Evolutionary conservation across 2,888 invertebrate genomes (phyloP), one percentile per base, ranked within the genome.

Genomic region (Drosophila vallismaia): DNA sequence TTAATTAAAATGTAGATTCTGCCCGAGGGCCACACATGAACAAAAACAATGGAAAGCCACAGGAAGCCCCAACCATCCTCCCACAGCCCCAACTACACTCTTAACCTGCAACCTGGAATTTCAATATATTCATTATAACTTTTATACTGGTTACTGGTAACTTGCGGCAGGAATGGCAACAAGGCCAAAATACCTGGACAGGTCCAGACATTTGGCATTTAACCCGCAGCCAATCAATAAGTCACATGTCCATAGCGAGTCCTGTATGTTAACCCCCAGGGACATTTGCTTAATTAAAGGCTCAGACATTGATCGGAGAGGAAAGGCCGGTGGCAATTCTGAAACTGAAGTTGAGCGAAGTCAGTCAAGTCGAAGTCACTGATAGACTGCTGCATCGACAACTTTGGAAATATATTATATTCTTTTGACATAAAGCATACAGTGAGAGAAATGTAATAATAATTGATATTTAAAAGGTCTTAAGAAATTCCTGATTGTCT

Each of bases 251-350:
- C 36, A 31, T 29, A 19, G 40, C 28, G 36, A 46, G 45, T 24
- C 29, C 36, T 36, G 19, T 64, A 31, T 56, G 54, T 49, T 26
- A 76, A 51, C 58, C 80, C 69, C 69, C 40, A 51, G 62, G 64
- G 88, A 54, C 86, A 79, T 86, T 88, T 86, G 86, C 87, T 88
- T 88, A 88, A 82, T 82, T 82, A 88, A 82, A 75, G 71, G 64
- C 76, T 55, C 71, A 74, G 68, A 82, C 71, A 68, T 58, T 53
- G 58, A 67, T 52, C 50, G 49, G 19, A 69, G 14, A 69, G 67
- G 66, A 76, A 66, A 77, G 66, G 52, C 82, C 59, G 36, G 58
- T 50, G 53, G 51, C 57, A 42, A 24, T 44, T 29, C 51, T 60
- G 49, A 8, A 26, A 45, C 49, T 28, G 42, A 40, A 71, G 29